phyloP scores from a whole-genome alignment of 2,113 vertebrate species.

The Equus quagga region DNA sequence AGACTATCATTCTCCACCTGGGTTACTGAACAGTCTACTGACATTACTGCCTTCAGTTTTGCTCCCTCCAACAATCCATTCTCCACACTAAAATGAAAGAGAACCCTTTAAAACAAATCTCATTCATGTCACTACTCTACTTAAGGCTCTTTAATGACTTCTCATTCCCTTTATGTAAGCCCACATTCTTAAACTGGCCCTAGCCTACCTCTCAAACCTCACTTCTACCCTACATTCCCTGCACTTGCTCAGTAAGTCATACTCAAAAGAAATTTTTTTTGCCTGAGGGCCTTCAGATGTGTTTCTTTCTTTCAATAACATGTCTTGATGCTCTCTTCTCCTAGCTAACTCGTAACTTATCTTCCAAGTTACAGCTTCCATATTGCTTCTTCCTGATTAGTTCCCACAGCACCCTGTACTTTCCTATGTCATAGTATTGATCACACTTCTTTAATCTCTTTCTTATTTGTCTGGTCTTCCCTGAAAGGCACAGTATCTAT shows the following conservation, averaged over 20 bases:
- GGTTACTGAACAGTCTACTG: neutral
- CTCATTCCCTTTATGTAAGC: neutral
- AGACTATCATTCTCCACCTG: neutral
- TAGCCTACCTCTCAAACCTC: neutral
- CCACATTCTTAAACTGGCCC: neutral
- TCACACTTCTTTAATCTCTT: neutral
- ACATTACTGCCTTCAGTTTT: neutral
- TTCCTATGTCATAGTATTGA: neutral
- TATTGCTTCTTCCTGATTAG: neutral
- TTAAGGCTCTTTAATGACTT: neutral
- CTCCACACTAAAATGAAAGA: neutral
- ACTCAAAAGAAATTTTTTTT: neutral
- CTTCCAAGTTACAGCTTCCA: neutral
- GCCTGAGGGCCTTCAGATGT: neutral
- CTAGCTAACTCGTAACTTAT: neutral
- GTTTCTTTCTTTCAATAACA: slow-evolving; percentile 21
- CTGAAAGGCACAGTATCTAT: neutral
- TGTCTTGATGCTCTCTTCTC: neutral
- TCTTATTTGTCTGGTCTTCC: neutral
- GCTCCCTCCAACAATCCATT: neutral
- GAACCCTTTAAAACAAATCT: neutral
- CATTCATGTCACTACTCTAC: neutral
- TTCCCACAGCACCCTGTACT: neutral
- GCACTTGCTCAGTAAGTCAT: neutral
- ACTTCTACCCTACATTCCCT: neutral